A percentile compares a stretch with the other conserved stretches of the same genome.
Evolutionary conservation across 1,140 invertebrate genomes (phyloP).

Genomic region (Galleria mellonella): DNA sequence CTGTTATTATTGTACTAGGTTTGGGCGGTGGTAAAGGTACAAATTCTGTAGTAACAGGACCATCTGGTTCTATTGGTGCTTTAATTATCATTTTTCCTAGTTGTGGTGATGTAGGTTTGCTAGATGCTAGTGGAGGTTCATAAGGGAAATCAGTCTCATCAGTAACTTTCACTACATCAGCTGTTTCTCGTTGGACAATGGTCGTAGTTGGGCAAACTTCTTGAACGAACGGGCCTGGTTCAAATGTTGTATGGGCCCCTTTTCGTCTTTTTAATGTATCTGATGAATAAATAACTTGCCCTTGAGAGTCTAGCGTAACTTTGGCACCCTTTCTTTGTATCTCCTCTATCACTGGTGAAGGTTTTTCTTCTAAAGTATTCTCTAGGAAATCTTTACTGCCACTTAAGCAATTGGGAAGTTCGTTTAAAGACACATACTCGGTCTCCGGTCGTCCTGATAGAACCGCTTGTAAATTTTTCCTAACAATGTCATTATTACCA

Average conservation of each 20-base stretch:
- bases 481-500: constrained; percentile 76
- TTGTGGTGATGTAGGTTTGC: constrained; percentile 71
- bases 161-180: constrained; percentile 55
- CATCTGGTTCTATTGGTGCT: constrained; percentile 72
- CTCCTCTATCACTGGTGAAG: constrained; percentile 37
- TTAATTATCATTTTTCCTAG: constrained; percentile 80
- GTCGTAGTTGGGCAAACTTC: constrained; percentile 70
- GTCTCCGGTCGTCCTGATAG: constrained; percentile 77
- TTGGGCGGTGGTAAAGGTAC: constrained; percentile 77
- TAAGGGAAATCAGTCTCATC: constrained; percentile 66
- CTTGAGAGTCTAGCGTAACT: constrained; percentile 90
- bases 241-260: constrained; percentile 88
- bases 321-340: constrained; percentile 80
- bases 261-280: constrained; percentile 89
- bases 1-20: constrained; percentile 75
- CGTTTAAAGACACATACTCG: constrained; percentile 88
- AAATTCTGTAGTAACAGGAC: constrained; percentile 76
- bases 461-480: constrained; percentile 74
- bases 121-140: constrained; percentile 39
- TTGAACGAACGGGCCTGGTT: constrained; percentile 86
- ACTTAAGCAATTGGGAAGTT: constrained; percentile 79
- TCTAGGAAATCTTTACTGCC: constrained; percentile 63
- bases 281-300: constrained; percentile 92
- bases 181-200: constrained; percentile 59
- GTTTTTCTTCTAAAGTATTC: constrained; percentile 48